Conservation (phyloP, 2,797 vertebrate species). For the Micropoecilia bifurca region DNA sequence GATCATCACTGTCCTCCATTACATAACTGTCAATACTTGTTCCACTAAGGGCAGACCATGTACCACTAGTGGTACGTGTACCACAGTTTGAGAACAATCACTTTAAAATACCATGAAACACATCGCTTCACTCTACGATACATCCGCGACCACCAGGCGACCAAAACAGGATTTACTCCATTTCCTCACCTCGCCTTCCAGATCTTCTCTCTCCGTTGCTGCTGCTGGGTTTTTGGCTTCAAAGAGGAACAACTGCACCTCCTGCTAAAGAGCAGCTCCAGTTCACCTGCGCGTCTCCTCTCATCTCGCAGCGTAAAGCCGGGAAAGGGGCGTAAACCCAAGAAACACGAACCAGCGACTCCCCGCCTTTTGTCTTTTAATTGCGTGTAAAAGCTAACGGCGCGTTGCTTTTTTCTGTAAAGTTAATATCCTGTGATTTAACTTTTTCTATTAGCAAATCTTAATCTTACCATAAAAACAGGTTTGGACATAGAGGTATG, state of each 20-base stretch:
- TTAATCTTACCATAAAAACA: background rate
- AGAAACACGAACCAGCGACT: background rate
- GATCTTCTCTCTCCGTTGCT: background rate
- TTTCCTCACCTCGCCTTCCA: conserved; percentile 37
- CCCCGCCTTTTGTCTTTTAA: background rate
- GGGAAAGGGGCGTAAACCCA: background rate
- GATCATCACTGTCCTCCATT: background rate
- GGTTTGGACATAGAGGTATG: background rate
- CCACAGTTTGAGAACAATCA: background rate
- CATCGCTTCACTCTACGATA: background rate
- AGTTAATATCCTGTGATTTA: background rate
- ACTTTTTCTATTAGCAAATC: background rate
- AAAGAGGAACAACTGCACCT: conserved; percentile 55
- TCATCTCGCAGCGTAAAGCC: background rate
- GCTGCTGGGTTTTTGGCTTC: background rate
- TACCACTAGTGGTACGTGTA: no score
- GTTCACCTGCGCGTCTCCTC: conserved; percentile 41
- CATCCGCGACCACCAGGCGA: background rate
- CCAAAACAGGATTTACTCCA: background rate
- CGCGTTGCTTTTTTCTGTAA: background rate
- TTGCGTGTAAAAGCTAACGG: background rate
- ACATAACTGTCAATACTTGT: background rate
- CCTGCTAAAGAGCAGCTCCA: conserved; percentile 40
- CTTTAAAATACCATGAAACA: background rate
- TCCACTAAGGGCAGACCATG: background rate